These are phyloP conservation scores for Saccostrea glomerata DNA, from an alignment of 1,140 invertebrate species.

Conservation along the genomic window DNA sequence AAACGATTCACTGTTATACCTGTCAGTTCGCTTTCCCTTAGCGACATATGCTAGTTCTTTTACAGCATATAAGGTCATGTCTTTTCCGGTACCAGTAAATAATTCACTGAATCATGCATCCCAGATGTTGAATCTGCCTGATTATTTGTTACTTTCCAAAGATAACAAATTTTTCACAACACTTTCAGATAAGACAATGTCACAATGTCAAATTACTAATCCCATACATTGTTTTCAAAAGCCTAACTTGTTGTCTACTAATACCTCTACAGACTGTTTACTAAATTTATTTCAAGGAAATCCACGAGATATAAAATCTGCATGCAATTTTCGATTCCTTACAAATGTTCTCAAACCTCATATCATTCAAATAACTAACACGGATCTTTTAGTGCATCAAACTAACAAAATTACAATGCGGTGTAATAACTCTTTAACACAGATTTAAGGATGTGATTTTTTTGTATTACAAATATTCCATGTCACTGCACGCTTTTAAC, in stretches of 20 bases:
- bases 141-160: background rate
- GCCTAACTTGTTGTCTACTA: background rate
- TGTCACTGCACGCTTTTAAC: conserved; percentile 10
- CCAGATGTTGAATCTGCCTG: background rate
- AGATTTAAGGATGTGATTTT: background rate
- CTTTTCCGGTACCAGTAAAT: background rate
- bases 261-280: background rate
- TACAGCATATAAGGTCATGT: background rate
- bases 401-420: background rate
- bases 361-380: background rate
- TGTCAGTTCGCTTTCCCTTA: background rate
- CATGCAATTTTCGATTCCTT: background rate
- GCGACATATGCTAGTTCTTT: background rate
- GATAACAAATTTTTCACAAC: background rate
- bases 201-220: background rate
- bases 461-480: conserved; percentile 26
- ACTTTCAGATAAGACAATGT: background rate
- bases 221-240: background rate
- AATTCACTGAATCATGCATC: background rate
- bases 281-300: background rate
- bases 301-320: background rate
- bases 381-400: background rate
- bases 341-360: background rate
- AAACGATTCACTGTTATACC: background rate
- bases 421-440: background rate